A percentile compares a stretch with the other conserved stretches of the same genome.
Evolutionary conservation across 2,888 invertebrate species (phyloP).

Genomic region (Drosophila testacea): DNA sequence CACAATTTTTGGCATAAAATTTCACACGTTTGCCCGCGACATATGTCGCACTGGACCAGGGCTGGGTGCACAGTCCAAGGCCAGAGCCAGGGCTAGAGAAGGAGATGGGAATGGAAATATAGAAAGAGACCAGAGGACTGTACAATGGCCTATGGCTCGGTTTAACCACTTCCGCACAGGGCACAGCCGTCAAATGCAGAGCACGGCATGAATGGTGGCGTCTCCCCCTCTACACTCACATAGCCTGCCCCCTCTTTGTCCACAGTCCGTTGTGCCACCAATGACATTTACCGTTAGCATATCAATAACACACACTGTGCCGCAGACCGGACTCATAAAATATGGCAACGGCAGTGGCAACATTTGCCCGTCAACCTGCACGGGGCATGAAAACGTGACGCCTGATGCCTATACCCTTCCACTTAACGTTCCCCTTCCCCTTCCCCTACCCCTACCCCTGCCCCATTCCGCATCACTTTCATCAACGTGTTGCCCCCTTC

Average conservation of each 20-base stretch:
- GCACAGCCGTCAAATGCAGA: constrained; percentile 70
- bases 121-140: constrained; percentile 7
- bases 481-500: neutral
- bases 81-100: neutral
- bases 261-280: constrained; percentile 18
- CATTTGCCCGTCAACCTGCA: constrained; percentile 64
- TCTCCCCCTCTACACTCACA: neutral
- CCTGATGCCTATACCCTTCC: constrained; percentile 41
- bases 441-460: neutral
- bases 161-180: constrained; percentile 72
- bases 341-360: constrained; percentile 74
- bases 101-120: neutral
- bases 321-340: constrained; percentile 71
- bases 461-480: neutral
- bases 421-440: neutral
- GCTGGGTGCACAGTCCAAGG: neutral
- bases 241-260: neutral
- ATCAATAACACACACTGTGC: constrained; percentile 78
- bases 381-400: constrained; percentile 44
- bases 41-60: constrained; percentile 54
- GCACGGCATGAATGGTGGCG: constrained; percentile 11
- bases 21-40: constrained; percentile 77
- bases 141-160: constrained; percentile 31
- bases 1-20: constrained; percentile 67
- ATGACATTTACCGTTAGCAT: constrained; percentile 77